Percentiles rank a stretch among this genome's conserved stretches.
These are phyloP conservation scores for Linyphia triangularis DNA, from an alignment of 2,888 invertebrate species.

Conservation along the genomic window DNA sequence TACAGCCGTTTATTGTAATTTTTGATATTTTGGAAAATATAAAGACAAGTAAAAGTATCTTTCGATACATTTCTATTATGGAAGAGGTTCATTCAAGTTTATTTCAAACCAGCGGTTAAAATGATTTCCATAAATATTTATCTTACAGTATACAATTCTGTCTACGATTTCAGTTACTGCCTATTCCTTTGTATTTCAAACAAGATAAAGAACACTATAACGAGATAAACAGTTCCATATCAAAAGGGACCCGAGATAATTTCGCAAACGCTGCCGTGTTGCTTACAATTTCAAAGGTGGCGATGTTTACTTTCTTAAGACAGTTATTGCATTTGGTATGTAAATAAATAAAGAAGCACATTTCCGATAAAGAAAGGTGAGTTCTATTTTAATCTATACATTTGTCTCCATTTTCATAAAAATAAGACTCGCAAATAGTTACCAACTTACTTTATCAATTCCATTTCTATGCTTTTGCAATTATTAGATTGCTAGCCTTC, in stretches of 20 bases:
- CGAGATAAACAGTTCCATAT: neutral
- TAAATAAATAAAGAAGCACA: neutral
- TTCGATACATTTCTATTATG: no score
- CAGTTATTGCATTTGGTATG: neutral
- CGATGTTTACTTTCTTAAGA: neutral
- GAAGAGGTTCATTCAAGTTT: no score
- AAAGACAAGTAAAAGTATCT: no score
- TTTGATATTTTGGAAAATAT: no score
- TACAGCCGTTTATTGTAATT: no score
- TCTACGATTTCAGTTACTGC: neutral
- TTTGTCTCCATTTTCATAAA: neutral
- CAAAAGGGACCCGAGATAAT: neutral
- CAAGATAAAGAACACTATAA: neutral
- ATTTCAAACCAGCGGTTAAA: no score
- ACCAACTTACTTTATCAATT: neutral
- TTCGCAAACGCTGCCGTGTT: neutral
- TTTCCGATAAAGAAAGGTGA: neutral
- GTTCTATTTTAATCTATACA: neutral
- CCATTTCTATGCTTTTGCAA: neutral
- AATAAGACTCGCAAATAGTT: neutral
- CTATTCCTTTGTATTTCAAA: neutral
- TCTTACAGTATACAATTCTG: neutral
- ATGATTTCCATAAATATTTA: neutral
- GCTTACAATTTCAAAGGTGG: neutral
- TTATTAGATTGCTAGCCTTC: neutral